Evolutionary conservation across 2,888 invertebrate genomes (phyloP).

Genomic region (Pheosia gnoma): DNA sequence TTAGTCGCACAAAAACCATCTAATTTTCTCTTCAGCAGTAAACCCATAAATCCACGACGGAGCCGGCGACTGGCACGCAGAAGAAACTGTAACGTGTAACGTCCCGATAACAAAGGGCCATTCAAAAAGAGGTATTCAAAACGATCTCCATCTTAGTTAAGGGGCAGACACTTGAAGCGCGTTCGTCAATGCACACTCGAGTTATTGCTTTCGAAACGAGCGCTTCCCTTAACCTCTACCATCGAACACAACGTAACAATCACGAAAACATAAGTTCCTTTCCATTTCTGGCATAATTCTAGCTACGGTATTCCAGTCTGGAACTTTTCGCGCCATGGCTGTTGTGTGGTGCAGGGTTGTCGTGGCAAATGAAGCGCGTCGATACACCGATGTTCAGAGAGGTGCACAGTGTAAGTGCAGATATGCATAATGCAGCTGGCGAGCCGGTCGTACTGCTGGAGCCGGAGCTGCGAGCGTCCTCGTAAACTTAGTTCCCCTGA

Average conservation of each 20-base stretch:
- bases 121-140: constrained; percentile 71
- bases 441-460: constrained; percentile 62
- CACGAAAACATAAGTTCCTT: neutral
- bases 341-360: neutral
- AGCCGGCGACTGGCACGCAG: constrained; percentile 26
- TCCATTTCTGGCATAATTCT: constrained; percentile 12
- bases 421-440: constrained; percentile 71
- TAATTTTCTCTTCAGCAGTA: constrained; percentile 37
- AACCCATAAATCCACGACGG: constrained; percentile 36
- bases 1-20: constrained; percentile 34
- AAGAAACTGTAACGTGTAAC: constrained; percentile 46
- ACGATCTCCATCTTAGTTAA: constrained; percentile 71
- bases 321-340: constrained; percentile 31
- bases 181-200: constrained; percentile 76
- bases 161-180: constrained; percentile 69
- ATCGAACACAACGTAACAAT: neutral
- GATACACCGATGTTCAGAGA: constrained; percentile 49
- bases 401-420: constrained; percentile 67
- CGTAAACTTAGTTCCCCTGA: constrained; percentile 63
- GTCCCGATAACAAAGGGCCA: constrained; percentile 61
- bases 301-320: neutral
- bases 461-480: constrained; percentile 47
- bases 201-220: constrained; percentile 71
- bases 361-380: constrained; percentile 46
- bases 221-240: constrained; percentile 53